Evolutionary conservation across 2,888 invertebrate genomes (phyloP), one percentile per base, ranked within the genome.

Genomic region (Mythimna ferrago): DNA sequence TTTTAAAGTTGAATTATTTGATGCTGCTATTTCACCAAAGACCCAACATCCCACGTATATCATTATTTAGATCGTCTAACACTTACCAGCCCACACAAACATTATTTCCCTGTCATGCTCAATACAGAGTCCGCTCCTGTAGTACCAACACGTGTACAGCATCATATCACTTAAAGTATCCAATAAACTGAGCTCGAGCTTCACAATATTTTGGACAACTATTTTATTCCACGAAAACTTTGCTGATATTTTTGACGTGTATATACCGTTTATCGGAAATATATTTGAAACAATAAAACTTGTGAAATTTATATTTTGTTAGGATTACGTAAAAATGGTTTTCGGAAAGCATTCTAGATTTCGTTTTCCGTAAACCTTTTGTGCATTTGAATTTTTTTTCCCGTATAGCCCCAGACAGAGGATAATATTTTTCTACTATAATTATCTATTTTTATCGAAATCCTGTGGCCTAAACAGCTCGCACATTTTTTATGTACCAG

Each of bases 131-230:
- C 38, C 16, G 10, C 14, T 65, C 14, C 4, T n/a, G 41, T 32
- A 5, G 10, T 14, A 26, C 2, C 6, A 26, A 26, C 11, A 35
- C 16, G 16, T 76, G n/a, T 16, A 57, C 48, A 11, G 57, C 9
- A 53, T 54, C 32, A 9, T 41, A 9, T 68, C n/a, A 35, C 26
- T 41, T 44, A 57, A 58, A 26, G 2, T 38, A n/a, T n/a, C 44
- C n/a, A 38, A 67, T 48, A 56, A 68, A 54, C 14, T 38, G n/a
- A 21, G 16, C 11, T 38, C 44, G 11, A 38, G 14, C 60, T 32
- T 5, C 26, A 26, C 2, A 11, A 68, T 58, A 53, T 76, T 60
- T 76, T 53, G 19, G 38, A 35, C 5, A 32, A 9, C 6, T 11
- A 65, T 58, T 66, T 60, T 21, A 11, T 21, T 38, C 9, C 7